Percentiles rank a stretch among this genome's conserved stretches.
phyloP scores from a whole-genome alignment of 2,797 vertebrate species.

The Catostomus latipinnis region DNA sequence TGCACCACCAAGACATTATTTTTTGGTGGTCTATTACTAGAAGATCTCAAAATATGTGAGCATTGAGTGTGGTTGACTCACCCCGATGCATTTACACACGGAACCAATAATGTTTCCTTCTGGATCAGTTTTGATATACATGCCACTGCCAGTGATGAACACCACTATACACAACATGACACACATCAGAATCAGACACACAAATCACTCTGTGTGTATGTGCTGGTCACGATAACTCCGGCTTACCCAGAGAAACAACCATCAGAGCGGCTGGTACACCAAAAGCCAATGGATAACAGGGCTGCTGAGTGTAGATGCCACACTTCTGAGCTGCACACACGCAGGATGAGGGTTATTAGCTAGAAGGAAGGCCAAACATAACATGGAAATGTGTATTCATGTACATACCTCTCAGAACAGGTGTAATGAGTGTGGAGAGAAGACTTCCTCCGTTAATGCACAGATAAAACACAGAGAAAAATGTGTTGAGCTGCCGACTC shows the following conservation, averaged over 20 bases:
- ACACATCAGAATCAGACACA: constrained; percentile 2
- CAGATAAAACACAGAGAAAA: constrained; percentile 96
- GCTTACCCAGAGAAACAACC: constrained; percentile 86
- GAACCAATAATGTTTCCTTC: constrained; percentile 90
- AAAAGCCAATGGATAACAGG: constrained; percentile 93
- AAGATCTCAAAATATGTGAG: not conserved
- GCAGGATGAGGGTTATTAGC: not conserved
- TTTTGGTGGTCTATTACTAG: not conserved
- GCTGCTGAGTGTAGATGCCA: constrained; percentile 82
- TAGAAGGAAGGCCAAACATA: not conserved
- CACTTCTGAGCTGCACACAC: constrained; percentile 82
- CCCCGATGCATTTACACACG: constrained; percentile 88
- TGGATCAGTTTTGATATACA: constrained; percentile 92
- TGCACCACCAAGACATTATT: not conserved
- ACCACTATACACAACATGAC: constrained; percentile 79
- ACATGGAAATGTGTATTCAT: not conserved
- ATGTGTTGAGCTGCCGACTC: constrained; percentile 87
- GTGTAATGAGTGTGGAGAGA: constrained; percentile 92
- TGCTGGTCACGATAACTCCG: not conserved
- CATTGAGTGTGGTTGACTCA: constrained; percentile 69
- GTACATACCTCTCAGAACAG: constrained; percentile 84
- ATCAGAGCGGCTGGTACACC: constrained; percentile 92
- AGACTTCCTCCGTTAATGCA: constrained; percentile 94
- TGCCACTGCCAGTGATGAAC: constrained; percentile 85
- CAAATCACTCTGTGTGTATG: not conserved